A percentile compares a stretch with the other conserved stretches of the same genome.
Conservation (phyloP, 2,888 invertebrate species). For the Parnassius glacialis region DNA sequence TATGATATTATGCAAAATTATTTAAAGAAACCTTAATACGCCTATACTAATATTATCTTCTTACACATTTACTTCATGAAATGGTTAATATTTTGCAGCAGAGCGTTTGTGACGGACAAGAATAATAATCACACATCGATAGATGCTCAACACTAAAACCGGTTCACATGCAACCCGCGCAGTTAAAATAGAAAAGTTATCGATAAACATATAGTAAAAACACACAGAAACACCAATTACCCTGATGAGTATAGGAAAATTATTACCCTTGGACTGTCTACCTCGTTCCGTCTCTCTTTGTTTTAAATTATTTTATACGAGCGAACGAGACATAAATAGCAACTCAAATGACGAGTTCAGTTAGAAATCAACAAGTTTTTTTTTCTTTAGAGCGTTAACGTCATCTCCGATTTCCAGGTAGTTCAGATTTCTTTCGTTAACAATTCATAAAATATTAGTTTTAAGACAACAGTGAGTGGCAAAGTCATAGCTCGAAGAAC, state of each 20-base stretch:
- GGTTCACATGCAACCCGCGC: slow-evolving; percentile 35
- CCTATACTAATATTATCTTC: too few species aligned
- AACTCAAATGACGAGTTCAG: slow-evolving; percentile 44
- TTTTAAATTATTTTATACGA: slow-evolving; percentile 28
- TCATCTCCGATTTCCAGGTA: slow-evolving; percentile 29
- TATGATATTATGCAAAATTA: too few species aligned
- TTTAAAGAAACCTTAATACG: too few species aligned
- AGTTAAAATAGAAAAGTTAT: slow-evolving; percentile 46
- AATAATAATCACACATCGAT: slow-evolving; percentile 11
- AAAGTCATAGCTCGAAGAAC: too few species aligned
- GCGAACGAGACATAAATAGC: slow-evolving; percentile 25
- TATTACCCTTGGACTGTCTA: slow-evolving; percentile 41
- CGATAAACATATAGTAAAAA: slow-evolving; percentile 52
- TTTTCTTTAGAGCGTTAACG: slow-evolving; percentile 39
- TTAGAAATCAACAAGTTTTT: slow-evolving; percentile 37
- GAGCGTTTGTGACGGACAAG: neutral
- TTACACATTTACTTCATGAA: too few species aligned
- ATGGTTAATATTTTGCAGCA: neutral
- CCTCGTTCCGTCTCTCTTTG: slow-evolving; percentile 42
- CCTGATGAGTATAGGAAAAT: slow-evolving; percentile 52
- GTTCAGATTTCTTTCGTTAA: slow-evolving; percentile 22
- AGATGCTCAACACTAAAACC: slow-evolving; percentile 34
- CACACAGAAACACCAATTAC: slow-evolving; percentile 50
- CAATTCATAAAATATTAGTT: neutral
- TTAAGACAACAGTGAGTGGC: neutral